These are phyloP conservation scores for Mola mola DNA, from an alignment of 2,113 vertebrate species.

Conservation along the genomic window DNA sequence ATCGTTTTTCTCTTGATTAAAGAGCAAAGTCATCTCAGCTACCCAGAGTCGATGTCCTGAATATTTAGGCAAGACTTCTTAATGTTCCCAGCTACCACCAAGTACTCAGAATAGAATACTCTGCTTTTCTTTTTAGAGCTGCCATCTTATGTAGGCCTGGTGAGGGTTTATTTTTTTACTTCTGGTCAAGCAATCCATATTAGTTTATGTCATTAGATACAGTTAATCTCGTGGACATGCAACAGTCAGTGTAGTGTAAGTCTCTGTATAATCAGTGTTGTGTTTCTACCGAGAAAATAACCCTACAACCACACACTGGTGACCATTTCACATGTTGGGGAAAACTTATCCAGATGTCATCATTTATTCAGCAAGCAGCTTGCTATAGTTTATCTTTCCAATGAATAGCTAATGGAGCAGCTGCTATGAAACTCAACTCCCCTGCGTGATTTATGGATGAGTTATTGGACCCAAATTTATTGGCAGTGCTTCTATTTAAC, in stretches of 20 bases:
- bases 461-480: conserved; percentile 42
- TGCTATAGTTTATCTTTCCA: conserved; percentile 71
- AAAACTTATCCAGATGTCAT: conserved; percentile 58
- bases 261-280: not conserved
- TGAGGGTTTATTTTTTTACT: conserved; percentile 18
- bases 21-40: conserved; percentile 38
- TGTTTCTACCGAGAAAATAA: conserved; percentile 20
- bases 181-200: conserved; percentile 48
- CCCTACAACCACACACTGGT: conserved; percentile 24
- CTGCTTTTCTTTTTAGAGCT: conserved; percentile 66
- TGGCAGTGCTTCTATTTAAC: conserved; percentile 30
- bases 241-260: not conserved
- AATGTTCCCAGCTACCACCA: conserved; percentile 39
- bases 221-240: not conserved
- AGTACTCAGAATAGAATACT: conserved; percentile 57
- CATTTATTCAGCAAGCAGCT: conserved; percentile 74
- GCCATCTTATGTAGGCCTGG: conserved; percentile 50
- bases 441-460: conserved; percentile 56
- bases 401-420: conserved; percentile 72
- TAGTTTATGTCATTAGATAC: conserved; percentile 37
- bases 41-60: conserved; percentile 30
- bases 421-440: conserved; percentile 59
- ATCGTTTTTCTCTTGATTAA: conserved; percentile 52
- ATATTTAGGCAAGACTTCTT: conserved; percentile 56
- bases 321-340: conserved; percentile 44